phyloP scores from a whole-genome alignment of 2,113 vertebrate species.

The Psephotus haematonotus region DNA sequence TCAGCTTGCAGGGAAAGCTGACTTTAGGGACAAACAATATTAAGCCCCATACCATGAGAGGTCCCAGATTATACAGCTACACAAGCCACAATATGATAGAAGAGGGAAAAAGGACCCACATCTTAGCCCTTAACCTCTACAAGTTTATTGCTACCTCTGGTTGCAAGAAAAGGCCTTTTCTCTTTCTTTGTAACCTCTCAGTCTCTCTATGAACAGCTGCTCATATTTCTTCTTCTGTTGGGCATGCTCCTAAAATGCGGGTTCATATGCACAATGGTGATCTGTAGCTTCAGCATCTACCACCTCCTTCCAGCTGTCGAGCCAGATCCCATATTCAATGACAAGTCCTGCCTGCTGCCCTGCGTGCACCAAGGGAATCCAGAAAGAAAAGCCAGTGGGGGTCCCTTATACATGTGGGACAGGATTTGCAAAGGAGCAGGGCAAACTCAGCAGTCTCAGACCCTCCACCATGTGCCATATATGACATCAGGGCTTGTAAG shows the following conservation, averaged over 20 bases:
- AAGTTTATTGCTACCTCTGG: neutral
- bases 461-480: fast-evolving
- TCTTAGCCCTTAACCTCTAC: neutral
- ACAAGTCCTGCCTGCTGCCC: neutral
- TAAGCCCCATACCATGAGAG: neutral
- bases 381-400: neutral
- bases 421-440: neutral
- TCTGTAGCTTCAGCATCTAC: neutral
- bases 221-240: neutral
- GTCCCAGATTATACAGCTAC: neutral
- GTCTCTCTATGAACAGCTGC: neutral
- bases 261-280: neutral
- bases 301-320: neutral
- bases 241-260: neutral
- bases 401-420: fast-evolving
- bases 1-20: neutral
- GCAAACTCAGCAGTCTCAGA: neutral
- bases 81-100: neutral
- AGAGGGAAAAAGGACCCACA: neutral
- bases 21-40: neutral
- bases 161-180: neutral
- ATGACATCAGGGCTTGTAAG: neutral
- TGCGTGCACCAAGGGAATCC: neutral
- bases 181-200: neutral
- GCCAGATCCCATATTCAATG: neutral